phyloP scores from a whole-genome alignment of 2,113 vertebrate species.

The Leptocoma aspasia region DNA sequence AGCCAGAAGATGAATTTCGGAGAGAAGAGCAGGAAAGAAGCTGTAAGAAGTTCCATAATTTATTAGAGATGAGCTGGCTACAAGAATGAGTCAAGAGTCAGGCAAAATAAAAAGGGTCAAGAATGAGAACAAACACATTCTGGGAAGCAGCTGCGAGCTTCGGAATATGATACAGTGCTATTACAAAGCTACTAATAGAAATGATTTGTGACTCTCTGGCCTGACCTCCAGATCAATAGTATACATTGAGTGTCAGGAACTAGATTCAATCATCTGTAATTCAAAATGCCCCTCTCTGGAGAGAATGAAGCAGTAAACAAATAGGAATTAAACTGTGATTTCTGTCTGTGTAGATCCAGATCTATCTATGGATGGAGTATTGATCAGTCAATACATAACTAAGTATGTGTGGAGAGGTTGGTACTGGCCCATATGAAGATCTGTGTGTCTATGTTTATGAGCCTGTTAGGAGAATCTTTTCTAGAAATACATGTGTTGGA shows the following conservation, averaged over 20 bases:
- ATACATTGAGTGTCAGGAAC: neutral
- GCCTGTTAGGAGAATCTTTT: neutral
- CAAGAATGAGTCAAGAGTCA: neutral
- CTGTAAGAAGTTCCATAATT: neutral
- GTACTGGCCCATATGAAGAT: neutral
- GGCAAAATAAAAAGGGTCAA: neutral
- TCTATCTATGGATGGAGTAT: neutral
- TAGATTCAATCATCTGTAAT: neutral
- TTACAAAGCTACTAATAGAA: neutral
- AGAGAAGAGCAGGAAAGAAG: neutral
- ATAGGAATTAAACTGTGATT: neutral
- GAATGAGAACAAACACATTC: slow-evolving; percentile 3
- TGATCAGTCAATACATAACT: neutral
- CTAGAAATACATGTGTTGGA: neutral
- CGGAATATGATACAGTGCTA: neutral
- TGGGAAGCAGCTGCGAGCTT: neutral
- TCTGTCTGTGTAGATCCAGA: neutral
- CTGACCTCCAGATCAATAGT: neutral
- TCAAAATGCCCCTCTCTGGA: neutral
- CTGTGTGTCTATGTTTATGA: neutral
- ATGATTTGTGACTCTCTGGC: neutral
- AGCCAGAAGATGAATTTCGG: neutral
- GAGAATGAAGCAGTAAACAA: neutral
- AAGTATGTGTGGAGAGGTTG: neutral
- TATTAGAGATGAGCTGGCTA: neutral